A percentile compares a stretch with the other conserved stretches of the same genome.
Evolutionary conservation across 2,888 invertebrate species (phyloP).

Genomic region (Eustalomyia histrio): DNA sequence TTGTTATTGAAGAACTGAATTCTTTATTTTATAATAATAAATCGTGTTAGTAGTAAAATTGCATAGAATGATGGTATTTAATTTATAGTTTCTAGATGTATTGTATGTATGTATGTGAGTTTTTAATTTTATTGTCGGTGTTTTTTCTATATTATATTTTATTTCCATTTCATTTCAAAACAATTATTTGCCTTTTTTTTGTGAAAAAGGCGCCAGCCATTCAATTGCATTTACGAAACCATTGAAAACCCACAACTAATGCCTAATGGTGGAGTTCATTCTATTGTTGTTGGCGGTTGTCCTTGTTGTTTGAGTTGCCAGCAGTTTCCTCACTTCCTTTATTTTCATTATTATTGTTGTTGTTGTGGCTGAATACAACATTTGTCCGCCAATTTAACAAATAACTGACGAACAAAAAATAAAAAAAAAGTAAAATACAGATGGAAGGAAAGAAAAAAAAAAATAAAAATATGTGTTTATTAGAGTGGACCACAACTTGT

Average conservation of each 20-base stretch:
- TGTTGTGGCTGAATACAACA: slow-evolving; percentile 64
- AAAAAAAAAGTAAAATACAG: slow-evolving; percentile 19
- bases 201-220: slow-evolving; percentile 39
- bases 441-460: not conserved
- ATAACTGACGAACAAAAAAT: slow-evolving; percentile 69
- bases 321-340: slow-evolving; percentile 21
- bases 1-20: too few species aligned
- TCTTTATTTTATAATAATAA: not conserved
- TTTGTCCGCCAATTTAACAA: slow-evolving; percentile 75
- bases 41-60: not conserved
- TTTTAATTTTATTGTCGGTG: not conserved
- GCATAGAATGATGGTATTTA: not conserved
- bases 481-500: too few species aligned
- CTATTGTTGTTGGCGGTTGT: slow-evolving; percentile 39
- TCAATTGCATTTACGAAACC: slow-evolving; percentile 24
- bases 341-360: slow-evolving; percentile 39
- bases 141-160: not conserved
- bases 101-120: not conserved
- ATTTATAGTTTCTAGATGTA: not conserved
- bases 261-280: slow-evolving; percentile 31
- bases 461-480: not conserved
- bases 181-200: slow-evolving; percentile 1
- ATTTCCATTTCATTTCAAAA: not conserved
- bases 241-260: slow-evolving; percentile 45
- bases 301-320: slow-evolving; percentile 48